phyloP scores from a whole-genome alignment of 2,113 vertebrate genomes.

The Glaucomys volans region DNA sequence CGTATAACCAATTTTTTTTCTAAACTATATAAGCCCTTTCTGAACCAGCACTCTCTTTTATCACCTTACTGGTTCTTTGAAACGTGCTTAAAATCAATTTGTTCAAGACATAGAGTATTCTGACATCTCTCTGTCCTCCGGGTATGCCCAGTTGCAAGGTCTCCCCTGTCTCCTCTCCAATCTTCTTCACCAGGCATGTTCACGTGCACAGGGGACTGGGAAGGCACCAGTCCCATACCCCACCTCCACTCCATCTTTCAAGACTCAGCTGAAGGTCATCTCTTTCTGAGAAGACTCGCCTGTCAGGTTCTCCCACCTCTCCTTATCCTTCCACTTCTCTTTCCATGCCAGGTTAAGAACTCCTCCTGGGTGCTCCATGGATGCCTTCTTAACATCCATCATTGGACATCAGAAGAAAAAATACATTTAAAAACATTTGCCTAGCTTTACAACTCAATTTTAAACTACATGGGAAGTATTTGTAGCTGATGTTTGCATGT shows the following conservation, averaged over 20 bases:
- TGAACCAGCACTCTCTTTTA: background rate
- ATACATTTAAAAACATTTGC: background rate
- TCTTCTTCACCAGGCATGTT: background rate
- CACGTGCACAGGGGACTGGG: background rate
- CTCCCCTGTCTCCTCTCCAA: background rate
- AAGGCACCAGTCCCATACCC: background rate
- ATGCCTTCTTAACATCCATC: background rate
- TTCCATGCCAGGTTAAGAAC: background rate
- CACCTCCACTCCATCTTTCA: background rate
- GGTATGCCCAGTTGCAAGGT: background rate
- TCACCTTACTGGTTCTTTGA: background rate
- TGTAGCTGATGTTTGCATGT: background rate
- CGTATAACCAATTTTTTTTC: background rate
- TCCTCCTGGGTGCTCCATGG: background rate
- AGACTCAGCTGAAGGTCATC: background rate
- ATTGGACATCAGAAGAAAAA: background rate
- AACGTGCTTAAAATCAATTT: background rate
- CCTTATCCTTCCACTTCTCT: background rate
- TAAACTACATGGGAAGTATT: background rate
- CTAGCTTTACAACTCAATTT: background rate
- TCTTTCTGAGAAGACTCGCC: background rate
- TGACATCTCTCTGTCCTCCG: background rate
- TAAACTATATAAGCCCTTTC: background rate
- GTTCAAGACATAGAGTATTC: background rate
- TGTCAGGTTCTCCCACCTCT: fast-evolving